Evolutionary conservation across 2,888 invertebrate genomes (phyloP).

Genomic region (Metacarcinus magister): DNA sequence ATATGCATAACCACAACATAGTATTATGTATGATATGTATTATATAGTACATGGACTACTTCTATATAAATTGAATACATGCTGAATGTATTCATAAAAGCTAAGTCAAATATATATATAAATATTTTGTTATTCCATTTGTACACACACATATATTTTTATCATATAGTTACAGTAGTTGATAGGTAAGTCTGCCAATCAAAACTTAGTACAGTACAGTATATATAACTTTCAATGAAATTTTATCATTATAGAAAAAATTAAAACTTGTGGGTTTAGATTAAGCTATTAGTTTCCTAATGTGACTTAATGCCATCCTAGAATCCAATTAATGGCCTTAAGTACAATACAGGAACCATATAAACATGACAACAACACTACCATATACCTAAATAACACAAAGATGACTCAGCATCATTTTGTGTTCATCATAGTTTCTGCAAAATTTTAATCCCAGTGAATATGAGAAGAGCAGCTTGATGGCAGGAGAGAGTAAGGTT

Average conservation of each 20-base stretch:
- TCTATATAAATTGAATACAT: not conserved
- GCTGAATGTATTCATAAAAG: not conserved
- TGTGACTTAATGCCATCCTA: not conserved
- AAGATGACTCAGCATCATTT: not conserved
- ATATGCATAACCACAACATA: not conserved
- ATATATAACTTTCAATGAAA: conserved; percentile 5
- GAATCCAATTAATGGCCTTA: not conserved
- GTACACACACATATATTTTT: not conserved
- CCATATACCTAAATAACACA: too few relatives aligned
- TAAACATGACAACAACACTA: too few relatives aligned
- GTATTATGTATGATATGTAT: conserved; percentile 4
- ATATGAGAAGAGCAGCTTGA: not conserved
- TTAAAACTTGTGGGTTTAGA: not conserved
- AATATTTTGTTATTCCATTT: conserved; percentile 34
- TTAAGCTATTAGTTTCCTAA: not conserved
- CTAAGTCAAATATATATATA: conserved; percentile 15
- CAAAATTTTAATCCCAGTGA: not conserved
- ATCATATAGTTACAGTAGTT: not conserved
- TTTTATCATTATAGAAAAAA: not conserved
- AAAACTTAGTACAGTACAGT: not conserved
- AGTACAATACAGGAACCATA: too few relatives aligned
- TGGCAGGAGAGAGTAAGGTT: not conserved
- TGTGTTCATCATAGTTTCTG: not conserved
- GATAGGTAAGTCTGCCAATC: not conserved
- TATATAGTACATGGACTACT: not conserved